Evolutionary conservation across 2,797 vertebrate genomes (phyloP).

Genomic region (Otus scops): DNA sequence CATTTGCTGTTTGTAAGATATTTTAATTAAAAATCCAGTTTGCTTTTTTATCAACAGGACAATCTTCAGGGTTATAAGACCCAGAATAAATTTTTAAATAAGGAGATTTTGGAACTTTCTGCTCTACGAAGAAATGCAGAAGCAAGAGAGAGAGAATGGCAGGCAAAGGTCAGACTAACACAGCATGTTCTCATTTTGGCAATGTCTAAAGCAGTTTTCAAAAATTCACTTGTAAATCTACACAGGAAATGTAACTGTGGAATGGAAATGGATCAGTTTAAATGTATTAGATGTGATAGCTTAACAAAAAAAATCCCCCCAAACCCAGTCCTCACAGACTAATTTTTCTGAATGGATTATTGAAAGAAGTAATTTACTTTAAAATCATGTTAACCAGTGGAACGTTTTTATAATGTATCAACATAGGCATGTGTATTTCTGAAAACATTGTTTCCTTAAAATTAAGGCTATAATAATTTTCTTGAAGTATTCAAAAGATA

Average conservation of each 20-base stretch:
- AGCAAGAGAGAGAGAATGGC: conserved; percentile 85
- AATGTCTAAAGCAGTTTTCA: background rate
- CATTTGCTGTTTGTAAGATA: background rate
- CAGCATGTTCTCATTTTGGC: background rate
- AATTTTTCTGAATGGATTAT: background rate
- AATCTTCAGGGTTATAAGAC: conserved; percentile 94
- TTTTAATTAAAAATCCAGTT: background rate
- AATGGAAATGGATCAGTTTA: background rate
- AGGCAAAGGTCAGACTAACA: conserved; percentile 85
- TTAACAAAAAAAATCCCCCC: background rate
- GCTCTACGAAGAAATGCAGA: conserved; percentile 90
- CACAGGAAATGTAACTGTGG: background rate
- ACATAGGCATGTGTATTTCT: background rate
- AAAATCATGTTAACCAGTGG: background rate
- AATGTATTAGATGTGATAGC: background rate
- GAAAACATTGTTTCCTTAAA: background rate
- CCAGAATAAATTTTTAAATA: conserved; percentile 98
- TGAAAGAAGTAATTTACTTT: background rate
- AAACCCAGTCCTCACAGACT: background rate
- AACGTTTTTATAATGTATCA: background rate
- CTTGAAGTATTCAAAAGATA: background rate
- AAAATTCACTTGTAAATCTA: background rate
- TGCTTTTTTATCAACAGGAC: conserved; percentile 80
- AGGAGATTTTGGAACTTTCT: conserved; percentile 96
- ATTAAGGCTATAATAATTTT: background rate